phyloP scores from a whole-genome alignment of 2,888 invertebrate genomes.

The Agonopterix heracliana region DNA sequence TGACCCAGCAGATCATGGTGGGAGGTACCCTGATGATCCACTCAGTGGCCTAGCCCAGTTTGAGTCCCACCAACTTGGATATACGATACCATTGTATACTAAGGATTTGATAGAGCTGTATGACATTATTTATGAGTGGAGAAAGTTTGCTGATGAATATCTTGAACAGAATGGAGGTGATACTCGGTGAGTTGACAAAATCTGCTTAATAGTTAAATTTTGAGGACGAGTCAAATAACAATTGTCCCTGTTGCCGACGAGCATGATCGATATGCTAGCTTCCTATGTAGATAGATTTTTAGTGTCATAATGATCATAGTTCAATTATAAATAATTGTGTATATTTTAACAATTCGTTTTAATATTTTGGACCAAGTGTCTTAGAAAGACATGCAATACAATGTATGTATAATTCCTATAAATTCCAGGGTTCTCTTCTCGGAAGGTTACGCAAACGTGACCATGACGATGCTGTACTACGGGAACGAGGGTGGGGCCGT shows the following conservation, averaged over 20 bases:
- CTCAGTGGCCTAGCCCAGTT: conserved; percentile 14
- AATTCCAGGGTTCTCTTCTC: conserved; percentile 72
- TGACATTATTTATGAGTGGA: conserved; percentile 74
- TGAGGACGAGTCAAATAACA: not conserved
- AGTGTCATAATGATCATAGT: no score
- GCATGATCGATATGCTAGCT: no score
- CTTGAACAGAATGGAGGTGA: conserved; percentile 47
- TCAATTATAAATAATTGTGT: no score
- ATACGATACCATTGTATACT: conserved; percentile 78
- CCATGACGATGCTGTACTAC: conserved; percentile 78
- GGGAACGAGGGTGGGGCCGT: conserved; percentile 53
- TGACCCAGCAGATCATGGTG: conserved; percentile 47
- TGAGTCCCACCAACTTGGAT: conserved; percentile 70
- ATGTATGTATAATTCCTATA: no score
- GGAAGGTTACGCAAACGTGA: conserved; percentile 76
- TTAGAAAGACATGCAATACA: no score
- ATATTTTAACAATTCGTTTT: no score
- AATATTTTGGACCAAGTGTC: no score
- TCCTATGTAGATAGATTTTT: no score
- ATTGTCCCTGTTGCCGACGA: no score
- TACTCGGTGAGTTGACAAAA: conserved; percentile 44
- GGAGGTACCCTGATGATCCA: conserved; percentile 68
- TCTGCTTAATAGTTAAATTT: not conserved
- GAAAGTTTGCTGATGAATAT: conserved; percentile 72
- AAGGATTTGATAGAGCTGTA: conserved; percentile 77